Base-by-base conservation (phyloP, 2,888 invertebrate genomes). In the Acleris cristana region DNA sequence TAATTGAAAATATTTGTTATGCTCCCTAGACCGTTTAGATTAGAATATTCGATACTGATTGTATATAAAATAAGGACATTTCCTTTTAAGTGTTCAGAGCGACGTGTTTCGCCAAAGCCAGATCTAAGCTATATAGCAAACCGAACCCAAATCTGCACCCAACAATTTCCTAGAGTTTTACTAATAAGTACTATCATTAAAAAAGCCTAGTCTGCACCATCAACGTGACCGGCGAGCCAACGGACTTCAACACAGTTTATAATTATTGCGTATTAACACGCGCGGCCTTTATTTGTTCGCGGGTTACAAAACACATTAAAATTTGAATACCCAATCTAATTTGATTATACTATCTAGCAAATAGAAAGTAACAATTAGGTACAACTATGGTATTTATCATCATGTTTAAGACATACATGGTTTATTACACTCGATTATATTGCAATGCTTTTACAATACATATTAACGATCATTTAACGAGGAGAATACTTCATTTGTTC, bases 291-390 rank as follows among this genome's bases (percentile, higher is more conserved):
- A 45, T 54, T 67, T 62, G 67, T 57, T 67, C 67, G 67, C 67
- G 67, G 61, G 58, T 67, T 58, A 67, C 49, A 67, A 63, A 67
- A 67, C 57, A 56, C 65, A 58, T 67, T 55, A 73, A 72, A 82
- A 80, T 84, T 83, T 79, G 75, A 82, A 85, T 89, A 90, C 83
- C 85, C 87, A 86, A 88, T 89, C 90, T 92, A 92, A 91, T 92
- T 92, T 90, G 86, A 90, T 91, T 91, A 91, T 90, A 90, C 92
- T 92, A 92, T 92, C 91, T 92, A 92, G 91, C 89, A 90, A 90
- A 89, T 90, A 92, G 89, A 92, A 91, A 89, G 86, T 91, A 92
- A 92, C 90, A 92, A 90, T 90, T 90, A 91, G 89, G 90, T 90
- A 90, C 86, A 87, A 84, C 87, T 87, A 86, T 87, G 84, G 86